Evolutionary conservation across 2,797 vertebrate genomes (phyloP).

Genomic region (Chloroceryle inda): DNA sequence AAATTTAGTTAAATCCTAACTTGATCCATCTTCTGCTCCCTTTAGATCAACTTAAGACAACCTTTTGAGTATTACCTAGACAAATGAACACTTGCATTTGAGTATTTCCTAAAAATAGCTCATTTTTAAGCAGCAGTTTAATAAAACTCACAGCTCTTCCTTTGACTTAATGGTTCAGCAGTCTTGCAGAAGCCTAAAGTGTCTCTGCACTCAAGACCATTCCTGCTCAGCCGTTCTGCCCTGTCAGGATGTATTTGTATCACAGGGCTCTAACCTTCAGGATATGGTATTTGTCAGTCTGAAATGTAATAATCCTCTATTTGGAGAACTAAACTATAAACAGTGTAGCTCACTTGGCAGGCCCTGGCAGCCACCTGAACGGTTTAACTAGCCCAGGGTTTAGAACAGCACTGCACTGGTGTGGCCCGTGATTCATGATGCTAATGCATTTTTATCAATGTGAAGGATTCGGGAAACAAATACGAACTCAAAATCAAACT

Average conservation of each 20-base stretch:
- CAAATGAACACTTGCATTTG: neutral
- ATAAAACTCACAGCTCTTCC: neutral
- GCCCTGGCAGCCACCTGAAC: neutral
- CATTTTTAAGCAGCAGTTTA: neutral
- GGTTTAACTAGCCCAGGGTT: neutral
- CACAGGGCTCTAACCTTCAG: slow-evolving; percentile 28
- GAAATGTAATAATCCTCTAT: neutral
- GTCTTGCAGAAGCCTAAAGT: neutral
- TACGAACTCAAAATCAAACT: neutral
- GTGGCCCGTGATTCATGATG: neutral
- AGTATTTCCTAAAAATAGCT: slow-evolving; percentile 61
- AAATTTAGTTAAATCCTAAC: slow-evolving; percentile 2
- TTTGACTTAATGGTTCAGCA: neutral
- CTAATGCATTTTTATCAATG: neutral
- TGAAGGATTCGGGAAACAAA: slow-evolving; percentile 23
- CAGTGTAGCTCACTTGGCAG: slow-evolving; percentile 34
- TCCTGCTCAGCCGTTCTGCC: neutral
- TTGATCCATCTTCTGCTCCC: slow-evolving; percentile 19
- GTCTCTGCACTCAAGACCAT: slow-evolving; percentile 2
- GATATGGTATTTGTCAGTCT: slow-evolving; percentile 44
- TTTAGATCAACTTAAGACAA: slow-evolving; percentile 30
- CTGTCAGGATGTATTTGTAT: slow-evolving; percentile 21
- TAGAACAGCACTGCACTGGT: neutral
- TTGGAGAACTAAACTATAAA: slow-evolving; percentile 11
- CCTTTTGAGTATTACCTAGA: slow-evolving; percentile 33